Base-by-base conservation (phyloP, 1,140 invertebrate species). In the Drosophila orosa region DNA sequence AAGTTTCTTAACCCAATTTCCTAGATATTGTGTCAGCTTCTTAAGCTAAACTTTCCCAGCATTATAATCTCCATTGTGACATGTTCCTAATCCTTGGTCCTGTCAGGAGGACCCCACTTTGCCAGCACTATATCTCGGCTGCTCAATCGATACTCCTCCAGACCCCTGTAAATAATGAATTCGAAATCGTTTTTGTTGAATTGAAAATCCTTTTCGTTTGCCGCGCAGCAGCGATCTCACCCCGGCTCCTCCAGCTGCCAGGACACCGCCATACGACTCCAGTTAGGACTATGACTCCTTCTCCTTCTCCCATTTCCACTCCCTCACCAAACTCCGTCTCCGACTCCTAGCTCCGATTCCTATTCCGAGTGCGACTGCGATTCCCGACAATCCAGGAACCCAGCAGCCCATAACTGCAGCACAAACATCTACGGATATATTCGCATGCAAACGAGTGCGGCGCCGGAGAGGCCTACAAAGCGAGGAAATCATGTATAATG, bases 181-280 rank as follows among this genome's bases (percentile, higher is more conserved):
- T 82, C 61, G 48, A 78, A 82, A 82, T 87, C 78, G 82, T 76
- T 76, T 78, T 86, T 78, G 83, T 85, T 85, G 83, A 85, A 85
- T 85, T 85, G 83, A 87, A 85, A 85, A 85, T 85, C 78, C 78
- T 82, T 77, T 75, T 82, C 75, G 73, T 74, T 44, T 5, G 50
- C 7, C 40, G 66, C 82, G 76, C 72, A 54, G 61, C 56, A 63
- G 66, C 48, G 74, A 75, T 79, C 80, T 83, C 35, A n/a, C 58
- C 22, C 47, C 25, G 17, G 27, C 56, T 57, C 17, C 52, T 42
- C 17, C 19, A 42, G 17, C 22, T 45, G 47, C n/a, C 27, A 31
- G 25, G 27, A 50, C 47, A 50, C 27, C 47, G n/a, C n/a, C 13
- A 13, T 27, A 31, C 12, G 17, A 52, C 19, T 45, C 10, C 44